Evolutionary conservation across 2,113 vertebrate genomes (phyloP).

Genomic region (Cyanoliseus patagonus): DNA sequence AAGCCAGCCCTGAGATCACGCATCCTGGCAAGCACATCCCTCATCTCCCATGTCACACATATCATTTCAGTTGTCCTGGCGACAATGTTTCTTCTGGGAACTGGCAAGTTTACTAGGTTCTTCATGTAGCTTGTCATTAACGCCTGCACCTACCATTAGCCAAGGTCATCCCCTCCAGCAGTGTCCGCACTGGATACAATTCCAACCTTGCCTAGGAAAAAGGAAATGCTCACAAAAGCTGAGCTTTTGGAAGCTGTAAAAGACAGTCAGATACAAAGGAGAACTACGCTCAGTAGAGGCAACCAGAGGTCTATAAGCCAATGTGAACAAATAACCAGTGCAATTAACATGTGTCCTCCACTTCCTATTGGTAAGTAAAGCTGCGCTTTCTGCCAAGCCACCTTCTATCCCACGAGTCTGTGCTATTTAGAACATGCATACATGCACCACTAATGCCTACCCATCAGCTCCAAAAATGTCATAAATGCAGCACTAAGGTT

Average conservation of each 20-base stretch:
- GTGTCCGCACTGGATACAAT: too few relatives aligned
- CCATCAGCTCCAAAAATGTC: background rate
- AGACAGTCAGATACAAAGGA: background rate
- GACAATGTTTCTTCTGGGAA: background rate
- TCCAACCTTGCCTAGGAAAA: background rate
- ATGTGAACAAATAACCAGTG: background rate
- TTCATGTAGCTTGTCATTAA: background rate
- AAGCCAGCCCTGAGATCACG: background rate
- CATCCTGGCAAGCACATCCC: background rate
- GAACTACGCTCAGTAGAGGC: background rate
- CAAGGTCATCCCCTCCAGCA: background rate
- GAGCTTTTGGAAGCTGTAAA: background rate
- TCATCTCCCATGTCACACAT: accelerated
- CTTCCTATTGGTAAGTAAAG: background rate
- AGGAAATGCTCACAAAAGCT: background rate
- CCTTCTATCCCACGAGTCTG: background rate
- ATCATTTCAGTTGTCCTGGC: background rate
- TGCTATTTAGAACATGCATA: background rate
- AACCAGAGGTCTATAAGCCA: background rate
- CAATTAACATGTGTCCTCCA: background rate
- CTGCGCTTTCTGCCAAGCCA: background rate
- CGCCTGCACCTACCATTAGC: background rate
- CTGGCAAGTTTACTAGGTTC: background rate
- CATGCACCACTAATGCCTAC: background rate
- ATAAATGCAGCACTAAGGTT: background rate